Conservation (phyloP, 2,797 vertebrate genomes). For the Selene dorsalis region DNA sequence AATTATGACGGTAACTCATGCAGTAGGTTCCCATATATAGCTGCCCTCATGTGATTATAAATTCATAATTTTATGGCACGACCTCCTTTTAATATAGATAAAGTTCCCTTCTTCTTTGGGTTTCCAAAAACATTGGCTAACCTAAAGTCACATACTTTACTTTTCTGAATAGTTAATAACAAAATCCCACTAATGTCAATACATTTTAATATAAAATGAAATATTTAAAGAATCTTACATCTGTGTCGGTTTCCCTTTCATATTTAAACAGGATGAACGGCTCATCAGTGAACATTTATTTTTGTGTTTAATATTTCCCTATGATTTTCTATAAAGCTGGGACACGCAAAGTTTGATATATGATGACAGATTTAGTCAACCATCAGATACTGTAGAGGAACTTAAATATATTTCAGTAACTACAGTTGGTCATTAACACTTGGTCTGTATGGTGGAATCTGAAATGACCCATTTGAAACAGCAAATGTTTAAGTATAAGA, state of each 20-base stretch:
- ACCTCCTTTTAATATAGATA: background rate
- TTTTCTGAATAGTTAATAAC: slow-evolving; percentile 18
- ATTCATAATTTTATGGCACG: background rate
- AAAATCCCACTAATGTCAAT: slow-evolving; percentile 11
- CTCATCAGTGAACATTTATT: slow-evolving; percentile 37
- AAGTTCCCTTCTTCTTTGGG: slow-evolving; percentile 6
- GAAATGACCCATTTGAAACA: slow-evolving; percentile 58
- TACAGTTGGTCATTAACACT: slow-evolving; percentile 40
- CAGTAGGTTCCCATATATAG: slow-evolving; percentile 20
- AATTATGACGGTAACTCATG: background rate
- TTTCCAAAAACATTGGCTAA: slow-evolving; percentile 7
- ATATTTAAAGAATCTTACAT: slow-evolving; percentile 6
- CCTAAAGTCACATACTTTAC: background rate
- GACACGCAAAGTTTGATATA: slow-evolving; percentile 51
- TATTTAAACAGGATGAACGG: slow-evolving; percentile 15
- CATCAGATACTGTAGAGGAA: slow-evolving; percentile 56
- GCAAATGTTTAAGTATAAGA: slow-evolving; percentile 36
- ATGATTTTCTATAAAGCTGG: slow-evolving; percentile 37
- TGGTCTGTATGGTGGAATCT: slow-evolving; percentile 21
- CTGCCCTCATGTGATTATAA: slow-evolving; percentile 1
- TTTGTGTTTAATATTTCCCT: slow-evolving; percentile 46
- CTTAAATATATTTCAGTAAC: slow-evolving; percentile 33
- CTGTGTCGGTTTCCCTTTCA: slow-evolving; percentile 7
- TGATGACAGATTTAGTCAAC: slow-evolving; percentile 66
- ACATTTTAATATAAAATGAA: slow-evolving; percentile 14